phyloP scores from a whole-genome alignment of 1,140 invertebrate genomes.

The Ruditapes philippinarum region DNA sequence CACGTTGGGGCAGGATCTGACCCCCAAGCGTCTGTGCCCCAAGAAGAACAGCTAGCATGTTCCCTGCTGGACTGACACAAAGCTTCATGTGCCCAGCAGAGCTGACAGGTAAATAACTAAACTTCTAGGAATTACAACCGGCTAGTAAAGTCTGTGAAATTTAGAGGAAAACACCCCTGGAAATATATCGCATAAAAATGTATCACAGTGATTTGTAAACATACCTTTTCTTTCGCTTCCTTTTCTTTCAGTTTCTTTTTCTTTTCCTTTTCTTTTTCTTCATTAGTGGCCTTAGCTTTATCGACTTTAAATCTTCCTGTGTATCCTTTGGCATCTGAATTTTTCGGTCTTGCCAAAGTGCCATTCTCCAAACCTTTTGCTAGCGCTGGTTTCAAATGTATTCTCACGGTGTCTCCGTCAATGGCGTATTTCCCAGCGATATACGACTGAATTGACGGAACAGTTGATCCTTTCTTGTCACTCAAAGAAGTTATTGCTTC shows the following conservation, averaged over 20 bases:
- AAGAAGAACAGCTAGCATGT: no score
- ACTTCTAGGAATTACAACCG: no score
- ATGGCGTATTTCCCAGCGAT: slow-evolving; percentile 53
- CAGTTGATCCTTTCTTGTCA: slow-evolving; percentile 47
- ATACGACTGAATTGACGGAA: slow-evolving; percentile 41
- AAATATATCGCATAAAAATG: no score
- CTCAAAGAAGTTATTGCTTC: slow-evolving; percentile 45
- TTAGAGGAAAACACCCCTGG: no score
- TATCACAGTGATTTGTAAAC: neutral
- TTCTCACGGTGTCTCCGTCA: slow-evolving; percentile 20
- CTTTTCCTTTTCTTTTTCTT: slow-evolving; percentile 49
- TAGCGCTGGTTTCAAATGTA: slow-evolving; percentile 57
- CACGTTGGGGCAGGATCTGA: no score
- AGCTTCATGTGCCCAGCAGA: no score
- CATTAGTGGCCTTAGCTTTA: slow-evolving; percentile 37
- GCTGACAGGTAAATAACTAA: no score
- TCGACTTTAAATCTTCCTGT: slow-evolving; percentile 54
- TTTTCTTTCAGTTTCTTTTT: slow-evolving; percentile 44
- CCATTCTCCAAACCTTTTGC: slow-evolving; percentile 54
- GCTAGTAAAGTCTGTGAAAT: no score
- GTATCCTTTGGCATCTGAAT: slow-evolving; percentile 62
- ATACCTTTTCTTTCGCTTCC: slow-evolving; percentile 22
- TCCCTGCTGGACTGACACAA: no score
- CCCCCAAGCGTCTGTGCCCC: no score
- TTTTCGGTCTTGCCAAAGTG: slow-evolving; percentile 48